Base-by-base conservation (phyloP, 2,888 invertebrate genomes). In the Leucoptera coffeella region DNA sequence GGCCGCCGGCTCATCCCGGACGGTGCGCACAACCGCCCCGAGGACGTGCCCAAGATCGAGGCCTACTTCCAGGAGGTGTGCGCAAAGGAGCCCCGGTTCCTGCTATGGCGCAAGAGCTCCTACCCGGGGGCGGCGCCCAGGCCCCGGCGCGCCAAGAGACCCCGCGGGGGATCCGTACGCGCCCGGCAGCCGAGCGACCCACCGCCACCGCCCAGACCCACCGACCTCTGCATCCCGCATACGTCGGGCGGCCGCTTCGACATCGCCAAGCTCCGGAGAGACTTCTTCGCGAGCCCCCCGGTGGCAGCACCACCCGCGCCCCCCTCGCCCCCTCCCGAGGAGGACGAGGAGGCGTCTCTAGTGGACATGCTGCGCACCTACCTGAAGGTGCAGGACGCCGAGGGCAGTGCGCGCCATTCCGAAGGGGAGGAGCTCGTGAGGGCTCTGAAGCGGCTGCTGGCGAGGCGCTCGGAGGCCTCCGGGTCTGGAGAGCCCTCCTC, bases 1-100 rank as follows among this genome's bases (percentile, higher is more conserved):
- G 90, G 90, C 23, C 79, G 86, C 31, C 83, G 85, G 45, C 73
- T 91, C 26, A 81, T 90, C 30, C 90, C 90, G n/a, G 89, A 89
- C 26, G 84, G 85, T 12, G 74, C 76, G 3, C 77, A 78, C 43
- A 83, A 84, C 50, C 74, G 81, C 4, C 55, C 74, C 1, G 87
- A 89, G 45, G 87, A 87, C 43, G 72, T 90, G 31, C 82, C 85
- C 3, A 80, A 82, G 37, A 81, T 89, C 38, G 89, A 90, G 47
- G 82, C 84, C 13, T 83, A 88, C 49, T 91, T 89, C 50, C 87
- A 89, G 45, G 81, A 85, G 29, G 79, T 88, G 4, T 90, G 90
- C 49, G 77, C 79, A 30, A 74, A 75, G 32, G 88, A 89, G 47
- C 82, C 85, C 1, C 74, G 80, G 27, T 90, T 89, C 42, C 54